Evolutionary conservation across 2,113 vertebrate genomes (phyloP).

Genomic region (Cyprinodon tularosa): DNA sequence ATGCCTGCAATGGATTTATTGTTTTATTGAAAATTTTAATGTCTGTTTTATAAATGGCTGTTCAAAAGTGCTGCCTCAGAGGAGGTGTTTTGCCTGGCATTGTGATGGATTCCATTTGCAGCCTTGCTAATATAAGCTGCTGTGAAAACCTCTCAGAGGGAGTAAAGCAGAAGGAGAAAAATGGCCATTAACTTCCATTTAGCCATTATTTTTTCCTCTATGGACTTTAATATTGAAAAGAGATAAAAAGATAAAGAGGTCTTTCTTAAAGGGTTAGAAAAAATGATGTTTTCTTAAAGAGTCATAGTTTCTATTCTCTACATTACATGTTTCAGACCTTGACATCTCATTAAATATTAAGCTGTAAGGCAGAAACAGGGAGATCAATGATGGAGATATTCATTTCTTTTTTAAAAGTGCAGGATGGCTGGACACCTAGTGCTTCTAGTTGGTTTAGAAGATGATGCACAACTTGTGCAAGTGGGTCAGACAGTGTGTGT

Average conservation of each 20-base stretch:
- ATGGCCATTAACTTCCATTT: conserved; percentile 45
- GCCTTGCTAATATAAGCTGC: conserved; percentile 20
- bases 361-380: background rate
- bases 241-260: conserved; percentile 31
- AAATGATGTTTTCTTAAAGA: background rate
- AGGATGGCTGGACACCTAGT: conserved; percentile 27
- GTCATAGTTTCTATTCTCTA: conserved; percentile 13
- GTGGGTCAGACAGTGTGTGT: conserved; percentile 39
- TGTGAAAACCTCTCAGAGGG: conserved; percentile 29
- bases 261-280: conserved; percentile 7
- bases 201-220: conserved; percentile 34
- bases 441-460: conserved; percentile 48
- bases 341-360: conserved; percentile 11
- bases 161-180: conserved; percentile 30
- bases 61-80: conserved; percentile 12
- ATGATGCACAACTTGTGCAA: conserved; percentile 56
- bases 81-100: background rate
- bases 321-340: background rate
- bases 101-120: conserved; percentile 30
- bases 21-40: background rate
- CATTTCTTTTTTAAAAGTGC: conserved; percentile 17
- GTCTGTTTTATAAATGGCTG: background rate
- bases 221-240: conserved; percentile 39
- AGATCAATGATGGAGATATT: conserved; percentile 7
- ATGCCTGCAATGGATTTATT: conserved; percentile 3